phyloP scores from a whole-genome alignment of 2,888 invertebrate species.

The Eulithis prunata region DNA sequence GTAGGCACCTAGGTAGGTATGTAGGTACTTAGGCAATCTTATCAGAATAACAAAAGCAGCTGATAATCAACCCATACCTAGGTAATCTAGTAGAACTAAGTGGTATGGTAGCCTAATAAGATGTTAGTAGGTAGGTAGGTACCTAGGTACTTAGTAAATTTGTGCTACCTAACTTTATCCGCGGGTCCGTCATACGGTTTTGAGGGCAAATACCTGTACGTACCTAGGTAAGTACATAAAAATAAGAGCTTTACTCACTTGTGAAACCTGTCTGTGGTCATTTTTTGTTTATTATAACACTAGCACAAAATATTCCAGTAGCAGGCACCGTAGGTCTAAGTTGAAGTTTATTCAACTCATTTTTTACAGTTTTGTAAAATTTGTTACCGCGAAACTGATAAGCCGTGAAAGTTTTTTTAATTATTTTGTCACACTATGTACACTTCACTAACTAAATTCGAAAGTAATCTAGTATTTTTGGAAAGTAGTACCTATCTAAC shows the following conservation, averaged over 20 bases:
- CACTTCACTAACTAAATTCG: constrained; percentile 30
- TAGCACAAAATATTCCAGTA: constrained; percentile 22
- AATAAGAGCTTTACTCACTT: constrained; percentile 73
- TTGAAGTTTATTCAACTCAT: constrained; percentile 74
- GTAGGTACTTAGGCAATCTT: neutral
- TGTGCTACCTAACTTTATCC: too few relatives aligned
- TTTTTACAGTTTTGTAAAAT: constrained; percentile 67
- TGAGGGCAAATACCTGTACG: too few relatives aligned
- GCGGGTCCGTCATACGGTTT: too few relatives aligned
- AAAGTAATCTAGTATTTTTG: neutral
- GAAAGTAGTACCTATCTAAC: too few relatives aligned
- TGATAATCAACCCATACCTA: neutral
- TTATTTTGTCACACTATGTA: constrained; percentile 63
- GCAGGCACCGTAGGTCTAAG: constrained; percentile 30
- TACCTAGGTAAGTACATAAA: neutral
- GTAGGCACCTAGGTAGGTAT: neutral
- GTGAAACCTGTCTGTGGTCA: constrained; percentile 86
- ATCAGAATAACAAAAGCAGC: constrained; percentile 1
- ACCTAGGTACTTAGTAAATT: neutral
- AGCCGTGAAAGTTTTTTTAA: constrained; percentile 69
- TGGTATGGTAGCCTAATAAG: too few relatives aligned
- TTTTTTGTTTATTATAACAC: constrained; percentile 51
- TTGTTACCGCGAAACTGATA: constrained; percentile 68
- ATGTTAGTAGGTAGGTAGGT: constrained; percentile 6
- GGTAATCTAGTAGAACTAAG: neutral